Evolutionary conservation across 2,797 vertebrate genomes (phyloP).

Genomic region (Gephyroberyx darwinii): DNA sequence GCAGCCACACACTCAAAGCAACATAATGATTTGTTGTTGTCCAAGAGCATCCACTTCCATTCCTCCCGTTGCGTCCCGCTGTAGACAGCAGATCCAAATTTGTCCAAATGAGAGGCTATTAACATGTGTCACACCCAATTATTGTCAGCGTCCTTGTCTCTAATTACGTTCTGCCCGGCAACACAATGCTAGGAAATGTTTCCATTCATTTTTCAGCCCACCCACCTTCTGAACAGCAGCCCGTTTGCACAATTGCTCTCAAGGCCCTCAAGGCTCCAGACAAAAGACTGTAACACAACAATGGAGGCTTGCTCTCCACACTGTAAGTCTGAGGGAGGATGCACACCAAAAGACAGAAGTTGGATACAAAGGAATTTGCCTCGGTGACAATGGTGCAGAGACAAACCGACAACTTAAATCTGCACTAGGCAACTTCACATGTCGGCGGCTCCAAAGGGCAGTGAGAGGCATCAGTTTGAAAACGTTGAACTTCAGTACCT

Average conservation of each 20-base stretch:
- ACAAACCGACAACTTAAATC: no score
- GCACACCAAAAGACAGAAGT: not conserved
- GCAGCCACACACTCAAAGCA: conserved; percentile 39
- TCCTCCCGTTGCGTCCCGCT: conserved; percentile 54
- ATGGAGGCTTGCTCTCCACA: not conserved
- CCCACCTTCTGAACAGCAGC: conserved; percentile 17
- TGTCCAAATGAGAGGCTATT: conserved; percentile 76
- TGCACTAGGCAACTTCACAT: no score
- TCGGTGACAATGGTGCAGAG: no score
- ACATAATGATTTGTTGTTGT: conserved; percentile 64
- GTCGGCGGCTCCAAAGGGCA: no score
- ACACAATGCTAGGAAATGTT: conserved; percentile 59
- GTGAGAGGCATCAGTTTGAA: no score
- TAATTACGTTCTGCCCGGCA: conserved; percentile 73
- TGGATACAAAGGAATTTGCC: not conserved
- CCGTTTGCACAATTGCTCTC: conserved; percentile 1
- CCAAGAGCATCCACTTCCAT: conserved; percentile 54
- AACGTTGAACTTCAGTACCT: no score
- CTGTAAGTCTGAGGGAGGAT: not conserved
- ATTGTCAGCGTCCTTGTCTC: conserved; percentile 71
- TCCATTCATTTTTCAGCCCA: conserved; percentile 46
- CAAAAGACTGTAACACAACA: not conserved
- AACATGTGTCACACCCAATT: conserved; percentile 77
- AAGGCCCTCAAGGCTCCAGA: not conserved
- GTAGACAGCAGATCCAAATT: conserved; percentile 54